A percentile compares a stretch with the other conserved stretches of the same genome.
These are phyloP conservation scores for Sinocyclocheilus maitianheensis DNA, from an alignment of 2,113 vertebrate species.

Conservation along the genomic window DNA sequence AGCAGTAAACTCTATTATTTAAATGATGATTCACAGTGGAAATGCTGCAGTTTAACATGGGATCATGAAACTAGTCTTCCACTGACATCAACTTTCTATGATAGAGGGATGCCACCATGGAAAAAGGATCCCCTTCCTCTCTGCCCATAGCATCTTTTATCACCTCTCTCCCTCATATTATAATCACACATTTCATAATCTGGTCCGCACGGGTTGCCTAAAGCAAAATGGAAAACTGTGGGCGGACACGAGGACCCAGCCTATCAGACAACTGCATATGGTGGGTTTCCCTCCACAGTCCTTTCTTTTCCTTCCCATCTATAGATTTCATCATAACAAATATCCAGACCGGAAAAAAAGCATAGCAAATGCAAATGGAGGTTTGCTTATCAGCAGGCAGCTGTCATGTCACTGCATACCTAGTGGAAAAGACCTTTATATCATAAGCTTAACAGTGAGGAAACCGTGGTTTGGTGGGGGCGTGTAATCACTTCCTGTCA, in stretches of 20 bases:
- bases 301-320: neutral
- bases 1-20: neutral
- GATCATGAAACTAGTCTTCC: neutral
- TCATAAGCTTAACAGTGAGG: slow-evolving; percentile 27
- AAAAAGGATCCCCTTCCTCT: slow-evolving; percentile 32
- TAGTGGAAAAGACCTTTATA: slow-evolving; percentile 53
- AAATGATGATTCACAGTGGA: neutral
- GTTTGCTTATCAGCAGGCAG: slow-evolving; percentile 49
- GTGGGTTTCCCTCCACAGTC: slow-evolving; percentile 47
- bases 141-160: slow-evolving; percentile 9
- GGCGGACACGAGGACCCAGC: slow-evolving; percentile 61
- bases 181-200: slow-evolving; percentile 4
- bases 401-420: slow-evolving; percentile 42
- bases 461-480: slow-evolving; percentile 30
- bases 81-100: slow-evolving; percentile 18
- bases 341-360: neutral
- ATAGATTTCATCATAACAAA: slow-evolving; percentile 27
- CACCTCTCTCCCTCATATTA: neutral
- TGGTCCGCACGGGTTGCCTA: slow-evolving; percentile 56
- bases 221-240: slow-evolving; percentile 62
- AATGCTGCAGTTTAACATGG: neutral
- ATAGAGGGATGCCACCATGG: slow-evolving; percentile 18
- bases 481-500: slow-evolving; percentile 47
- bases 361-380: slow-evolving; percentile 60
- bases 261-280: slow-evolving; percentile 59